phyloP scores from a whole-genome alignment of 2,113 vertebrate genomes.

The Tachuris rubrigastra region DNA sequence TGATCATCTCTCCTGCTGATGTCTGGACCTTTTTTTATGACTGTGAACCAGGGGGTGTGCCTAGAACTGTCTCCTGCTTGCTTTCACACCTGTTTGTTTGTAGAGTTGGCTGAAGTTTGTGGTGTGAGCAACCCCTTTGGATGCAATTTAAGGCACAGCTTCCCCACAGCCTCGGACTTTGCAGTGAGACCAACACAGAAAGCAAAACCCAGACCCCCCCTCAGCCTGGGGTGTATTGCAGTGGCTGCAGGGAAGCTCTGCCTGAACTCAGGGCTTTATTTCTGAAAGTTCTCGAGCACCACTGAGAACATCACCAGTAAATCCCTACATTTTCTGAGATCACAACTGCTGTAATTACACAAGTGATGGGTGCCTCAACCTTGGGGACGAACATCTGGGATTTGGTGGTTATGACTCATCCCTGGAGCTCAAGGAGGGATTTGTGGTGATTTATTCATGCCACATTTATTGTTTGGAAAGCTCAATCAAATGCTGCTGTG shows the following conservation, averaged over 20 bases:
- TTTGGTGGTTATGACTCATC: constrained; percentile 46
- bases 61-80: fast-evolving
- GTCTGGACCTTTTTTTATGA: not conserved
- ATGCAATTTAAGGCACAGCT: too few species aligned
- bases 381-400: not conserved
- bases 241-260: too few species aligned
- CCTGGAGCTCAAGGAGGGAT: not conserved
- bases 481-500: not conserved
- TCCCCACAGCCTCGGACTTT: too few species aligned
- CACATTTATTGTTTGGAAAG: constrained; percentile 39
- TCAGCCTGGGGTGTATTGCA: too few species aligned
- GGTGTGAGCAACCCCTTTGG: too few species aligned
- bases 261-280: too few species aligned
- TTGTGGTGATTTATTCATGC: constrained; percentile 37
- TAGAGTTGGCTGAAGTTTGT: too few species aligned
- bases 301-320: too few species aligned
- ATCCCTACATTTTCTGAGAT: not conserved
- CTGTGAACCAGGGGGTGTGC: not conserved
- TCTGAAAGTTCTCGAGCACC: too few species aligned
- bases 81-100: too few species aligned
- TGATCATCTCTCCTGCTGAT: fast-evolving
- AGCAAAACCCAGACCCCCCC: too few species aligned
- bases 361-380: not conserved
- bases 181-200: too few species aligned
- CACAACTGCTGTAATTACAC: not conserved